Evolutionary conservation across 2,888 invertebrate genomes (phyloP), one percentile per base, ranked within the genome.

Genomic region (Axea sp.): DNA sequence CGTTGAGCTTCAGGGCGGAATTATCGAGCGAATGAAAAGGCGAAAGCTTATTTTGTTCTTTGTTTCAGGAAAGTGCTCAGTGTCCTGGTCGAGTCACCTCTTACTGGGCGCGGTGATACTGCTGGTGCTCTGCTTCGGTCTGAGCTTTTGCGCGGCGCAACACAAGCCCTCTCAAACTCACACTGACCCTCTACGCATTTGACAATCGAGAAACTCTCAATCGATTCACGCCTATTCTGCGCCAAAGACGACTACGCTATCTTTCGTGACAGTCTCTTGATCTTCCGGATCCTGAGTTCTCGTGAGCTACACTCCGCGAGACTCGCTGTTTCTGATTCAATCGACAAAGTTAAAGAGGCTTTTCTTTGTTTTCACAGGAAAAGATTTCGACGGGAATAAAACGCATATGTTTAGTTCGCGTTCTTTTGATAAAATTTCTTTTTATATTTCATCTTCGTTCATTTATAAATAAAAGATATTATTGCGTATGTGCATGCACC

Each of bases 41-140:
- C 26, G 11, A 43, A 45, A 57, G 75, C 73, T 76, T 69, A 73
- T 73, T 74, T 74, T 53, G 51, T 47, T 74, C 67, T 74, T 67
- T 80, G 81, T 82, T 83, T 59, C 89, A 91, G 90, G 90, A 71
- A 89, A 89, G 55, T 91, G 91, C 79, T 88, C 90, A 76, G 84
- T 91, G 62, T 91, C 90, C 67, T 90, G 90, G 90, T 90, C 90
- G 57, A 88, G 89, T 71, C 90, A 90, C 84, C 86, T 91, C 76
- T 86, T 91, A 76, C 88, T 88, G 17, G 87, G 88, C 65, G 89
- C 90, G 24, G 89, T 90, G 71, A 87, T 88, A 14, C 85, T 90
- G 24, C 87, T 90, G 73, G 81, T 90, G 78, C 82, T 90, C 64
- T 90, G 90, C 85, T 90, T 90, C 82, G 88, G 89, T 57, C 86